Base-by-base conservation (phyloP, 2,797 vertebrate genomes). In the Pangasius krempfi region DNA sequence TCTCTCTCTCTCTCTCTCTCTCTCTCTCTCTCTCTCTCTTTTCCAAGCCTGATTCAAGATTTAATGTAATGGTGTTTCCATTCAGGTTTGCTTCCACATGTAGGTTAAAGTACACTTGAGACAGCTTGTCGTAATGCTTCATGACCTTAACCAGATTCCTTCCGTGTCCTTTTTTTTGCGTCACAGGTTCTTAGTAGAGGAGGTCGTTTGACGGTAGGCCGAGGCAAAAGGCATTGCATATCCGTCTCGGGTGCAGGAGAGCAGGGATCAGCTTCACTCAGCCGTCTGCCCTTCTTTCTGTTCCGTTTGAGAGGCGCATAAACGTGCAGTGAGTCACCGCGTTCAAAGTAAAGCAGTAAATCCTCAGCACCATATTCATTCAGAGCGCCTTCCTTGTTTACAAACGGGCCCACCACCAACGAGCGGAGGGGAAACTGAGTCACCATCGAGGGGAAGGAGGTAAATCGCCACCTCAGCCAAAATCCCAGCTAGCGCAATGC, bases 391-490 rank as follows among this genome's bases (percentile, higher is more conserved):
- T 25, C 75, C 50, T 56, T 37, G 76, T 54, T 79, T 54, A 78
- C 14, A 30, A 78, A 30, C 44, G 1, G 73, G 18, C 25, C 44
- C 44, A 16, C 44, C 44, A 52, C 47, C 14, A n/a, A 18, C 18
- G 50, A 9, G 1, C 50, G 3, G 50, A 20, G 7, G 7, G 50
- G 76, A 58, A 56, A 56, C n/a, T 5, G 78, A 80, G 52, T 80
- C 78, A 80, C n/a, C 14, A 52, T 52, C 4, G 27, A 52, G 47
- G 75, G 27, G 75, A 78, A n/a, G 52, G 78, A 56, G 54, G 30
- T 80, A 80, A 80, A 56, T 88, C 92, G 94, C 95, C 5, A 83
- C 92, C 94, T 95, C 95, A 95, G 95, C 95, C 94, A 93, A 94
- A 94, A 89, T 89, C 80, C 81, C 90, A 91, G 91, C 94, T 60